Evolutionary conservation across 2,888 invertebrate genomes (phyloP).

Genomic region (Diploptera punctata): DNA sequence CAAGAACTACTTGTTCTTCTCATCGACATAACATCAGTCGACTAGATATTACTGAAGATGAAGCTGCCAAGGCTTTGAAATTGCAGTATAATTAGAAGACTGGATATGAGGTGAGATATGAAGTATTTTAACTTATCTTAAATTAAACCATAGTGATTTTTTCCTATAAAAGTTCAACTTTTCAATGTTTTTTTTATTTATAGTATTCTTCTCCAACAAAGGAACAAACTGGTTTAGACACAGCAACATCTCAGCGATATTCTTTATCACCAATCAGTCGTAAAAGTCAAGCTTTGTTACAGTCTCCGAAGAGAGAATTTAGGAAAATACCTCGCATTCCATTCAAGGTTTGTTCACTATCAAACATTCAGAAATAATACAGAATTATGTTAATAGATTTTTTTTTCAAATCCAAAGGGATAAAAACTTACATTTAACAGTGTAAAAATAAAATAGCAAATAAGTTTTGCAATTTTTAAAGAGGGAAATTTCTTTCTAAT

Average conservation of each 20-base stretch:
- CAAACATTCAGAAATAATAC: not conserved
- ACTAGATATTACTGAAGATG: no score
- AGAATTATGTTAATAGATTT: not conserved
- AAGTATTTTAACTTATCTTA: no score
- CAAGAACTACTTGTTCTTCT: no score
- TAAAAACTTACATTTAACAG: no score
- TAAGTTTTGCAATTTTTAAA: not conserved
- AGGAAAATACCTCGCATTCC: slow-evolving; percentile 98
- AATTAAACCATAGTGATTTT: no score
- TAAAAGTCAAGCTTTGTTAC: slow-evolving; percentile 90
- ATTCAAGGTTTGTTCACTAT: slow-evolving; percentile 72
- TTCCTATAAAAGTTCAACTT: no score
- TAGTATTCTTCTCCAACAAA: slow-evolving; percentile 67
- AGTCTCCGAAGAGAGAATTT: slow-evolving; percentile 95
- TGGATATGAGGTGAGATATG: no score
- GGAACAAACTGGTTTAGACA: slow-evolving; percentile 54
- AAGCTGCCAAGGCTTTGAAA: no score
- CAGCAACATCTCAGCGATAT: slow-evolving; percentile 82
- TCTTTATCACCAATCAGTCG: slow-evolving; percentile 94
- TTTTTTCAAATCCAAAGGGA: not conserved
- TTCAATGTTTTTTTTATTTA: slow-evolving; percentile 51
- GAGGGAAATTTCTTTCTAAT: not conserved
- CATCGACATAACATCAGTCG: no score
- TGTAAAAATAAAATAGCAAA: no score
- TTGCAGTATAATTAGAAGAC: no score